phyloP scores from a whole-genome alignment of 2,888 invertebrate species.

The Autographa pulchrina region DNA sequence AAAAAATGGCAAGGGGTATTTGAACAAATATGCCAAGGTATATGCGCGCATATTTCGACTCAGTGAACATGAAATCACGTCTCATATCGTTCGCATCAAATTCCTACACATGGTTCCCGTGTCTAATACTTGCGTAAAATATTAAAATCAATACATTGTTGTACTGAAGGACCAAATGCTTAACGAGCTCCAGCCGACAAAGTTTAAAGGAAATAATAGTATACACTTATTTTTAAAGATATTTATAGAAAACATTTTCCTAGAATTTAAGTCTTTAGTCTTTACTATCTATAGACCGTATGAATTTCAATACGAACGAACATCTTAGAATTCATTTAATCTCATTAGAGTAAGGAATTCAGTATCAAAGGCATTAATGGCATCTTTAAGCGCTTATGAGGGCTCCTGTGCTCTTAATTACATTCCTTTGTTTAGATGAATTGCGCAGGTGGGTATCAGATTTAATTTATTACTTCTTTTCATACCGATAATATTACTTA shows the following conservation, averaged over 20 bases:
- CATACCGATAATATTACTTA: conserved; percentile 19
- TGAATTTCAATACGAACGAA: conserved; percentile 23
- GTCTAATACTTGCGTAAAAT: conserved; percentile 11
- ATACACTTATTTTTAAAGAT: not conserved
- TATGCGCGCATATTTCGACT: conserved; percentile 32
- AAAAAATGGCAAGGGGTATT: conserved; percentile 33
- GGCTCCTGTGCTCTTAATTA: conserved; percentile 49
- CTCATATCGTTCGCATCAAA: conserved; percentile 45
- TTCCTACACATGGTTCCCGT: conserved; percentile 21
- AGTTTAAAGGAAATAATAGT: not conserved
- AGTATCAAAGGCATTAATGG: conserved; percentile 51
- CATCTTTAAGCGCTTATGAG: conserved; percentile 49
- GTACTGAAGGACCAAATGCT: not conserved
- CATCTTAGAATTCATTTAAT: conserved; percentile 37
- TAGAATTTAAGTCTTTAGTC: conserved; percentile 19
- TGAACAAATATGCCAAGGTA: conserved; percentile 36
- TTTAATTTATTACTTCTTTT: conserved; percentile 37
- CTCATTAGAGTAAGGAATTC: conserved; percentile 50
- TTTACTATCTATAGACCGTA: conserved; percentile 30
- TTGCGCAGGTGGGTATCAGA: conserved; percentile 33
- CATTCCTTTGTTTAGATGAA: conserved; percentile 55
- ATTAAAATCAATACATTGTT: conserved; percentile 1
- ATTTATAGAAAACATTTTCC: conserved; percentile 2
- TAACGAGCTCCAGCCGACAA: not conserved
- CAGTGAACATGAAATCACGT: conserved; percentile 56